Evolutionary conservation across 2,797 vertebrate genomes (phyloP), one percentile per base, ranked within the genome.

Genomic region (Pantherophis alleghaniensis): DNA sequence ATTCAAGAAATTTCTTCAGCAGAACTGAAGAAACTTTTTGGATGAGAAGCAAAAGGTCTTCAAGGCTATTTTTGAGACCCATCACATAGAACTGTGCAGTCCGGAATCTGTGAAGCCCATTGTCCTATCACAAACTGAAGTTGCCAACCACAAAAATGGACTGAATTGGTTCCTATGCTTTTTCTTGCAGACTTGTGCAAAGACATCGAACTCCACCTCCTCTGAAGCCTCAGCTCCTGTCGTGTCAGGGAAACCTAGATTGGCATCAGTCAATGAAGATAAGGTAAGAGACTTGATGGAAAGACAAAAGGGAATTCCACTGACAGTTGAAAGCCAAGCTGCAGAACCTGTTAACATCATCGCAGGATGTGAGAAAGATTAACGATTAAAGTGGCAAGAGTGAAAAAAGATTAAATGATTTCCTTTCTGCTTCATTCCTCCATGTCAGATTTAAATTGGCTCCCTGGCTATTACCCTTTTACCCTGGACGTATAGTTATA

Each of bases 181-280:
- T 83, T 24, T 47, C 37, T 83, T 47, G 20, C 74, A 83, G 74
- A 24, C 7, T 5, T 47, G 37, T 2, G 7, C 9, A 20, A 83
- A 47, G 74, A 24, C 74, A 22, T 9, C 1, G 1, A 2, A 42
- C 9, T 83, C 37, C 9, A 22, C 74, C 74, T 12, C 20, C 24
- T 83, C 37, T 47, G 74, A 83, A 47, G 74, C 74, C 20, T 83
- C 74, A 47, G 37, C 10, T 47, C 10, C 37, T 12, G 74, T 24
- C 20, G 0, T 2, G 10, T 1, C 74, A 0, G 20, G 4, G 37
- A 24, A 47, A 12, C 37, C 4, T 24, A 83, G 10, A 47, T 12
- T 47, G 10, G 22, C 37, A 24, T 83, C 74, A 5, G 3, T 83
- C 22, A 47, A 47, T 2, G 74, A 1, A 83, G 74, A 47, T 11